These are phyloP conservation scores for Scolanthus callimorphus DNA, from an alignment of 92 coral and sea anemone species.

Conservation along the genomic window DNA sequence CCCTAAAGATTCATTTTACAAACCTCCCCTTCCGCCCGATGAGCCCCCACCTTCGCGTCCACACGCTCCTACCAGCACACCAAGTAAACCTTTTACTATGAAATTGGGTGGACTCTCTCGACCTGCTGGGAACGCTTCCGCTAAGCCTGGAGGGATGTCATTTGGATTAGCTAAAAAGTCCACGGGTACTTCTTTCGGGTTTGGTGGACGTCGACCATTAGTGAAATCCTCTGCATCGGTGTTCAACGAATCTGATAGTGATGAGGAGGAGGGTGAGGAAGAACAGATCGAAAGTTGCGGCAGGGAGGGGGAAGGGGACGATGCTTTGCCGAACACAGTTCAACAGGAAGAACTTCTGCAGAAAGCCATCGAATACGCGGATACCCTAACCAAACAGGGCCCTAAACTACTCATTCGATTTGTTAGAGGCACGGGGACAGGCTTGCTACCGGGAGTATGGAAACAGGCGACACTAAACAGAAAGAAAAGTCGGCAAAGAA, in stretches of 20 bases:
- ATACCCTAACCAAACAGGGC: slow-evolving; percentile 72
- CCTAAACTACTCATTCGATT: slow-evolving; percentile 84
- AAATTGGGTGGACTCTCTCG: slow-evolving; percentile 42
- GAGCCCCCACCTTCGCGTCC: slow-evolving; percentile 26
- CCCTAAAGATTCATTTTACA: slow-evolving; percentile 63
- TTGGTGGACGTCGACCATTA: slow-evolving; percentile 30
- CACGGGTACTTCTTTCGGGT: slow-evolving; percentile 50
- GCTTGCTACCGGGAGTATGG: slow-evolving; percentile 82
- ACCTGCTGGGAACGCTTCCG: slow-evolving; percentile 9
- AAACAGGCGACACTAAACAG: too few relatives aligned
- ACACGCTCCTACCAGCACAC: too few relatives aligned
- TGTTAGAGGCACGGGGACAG: slow-evolving; percentile 76
- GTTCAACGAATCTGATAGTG: slow-evolving; percentile 88
- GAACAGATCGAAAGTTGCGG: slow-evolving; percentile 14
- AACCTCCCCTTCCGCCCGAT: slow-evolving; percentile 37
- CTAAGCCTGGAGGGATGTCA: slow-evolving; percentile 49
- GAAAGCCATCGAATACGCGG: slow-evolving; percentile 94
- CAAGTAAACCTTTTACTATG: slow-evolving; percentile 71
- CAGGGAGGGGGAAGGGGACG: slow-evolving; percentile 37
- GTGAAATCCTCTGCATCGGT: slow-evolving; percentile 60
- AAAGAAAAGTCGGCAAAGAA: too few relatives aligned
- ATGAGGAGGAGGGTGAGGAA: slow-evolving; percentile 64
- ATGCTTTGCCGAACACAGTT: slow-evolving; percentile 56
- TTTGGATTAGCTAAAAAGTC: slow-evolving; percentile 66
- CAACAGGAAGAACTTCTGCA: slow-evolving; percentile 85